Conservation (phyloP, 1,140 invertebrate species). For the Brachionus manjavacas region DNA sequence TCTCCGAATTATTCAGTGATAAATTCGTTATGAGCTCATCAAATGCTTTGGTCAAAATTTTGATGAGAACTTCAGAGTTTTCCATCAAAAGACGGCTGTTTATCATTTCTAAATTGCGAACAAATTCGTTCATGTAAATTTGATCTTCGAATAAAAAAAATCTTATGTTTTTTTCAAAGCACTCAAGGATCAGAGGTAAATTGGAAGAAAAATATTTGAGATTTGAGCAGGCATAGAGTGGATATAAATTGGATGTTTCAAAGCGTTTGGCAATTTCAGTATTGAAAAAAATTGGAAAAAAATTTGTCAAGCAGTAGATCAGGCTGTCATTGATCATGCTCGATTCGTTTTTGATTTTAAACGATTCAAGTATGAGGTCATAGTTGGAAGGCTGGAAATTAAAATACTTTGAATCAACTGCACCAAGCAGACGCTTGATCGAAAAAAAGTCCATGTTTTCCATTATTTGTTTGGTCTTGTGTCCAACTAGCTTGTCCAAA, state of each 20-base stretch:
- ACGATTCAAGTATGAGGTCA: not conserved
- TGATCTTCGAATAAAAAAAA: conserved; percentile 7
- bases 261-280: not conserved
- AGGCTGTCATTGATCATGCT: not conserved
- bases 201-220: not conserved
- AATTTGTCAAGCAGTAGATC: not conserved
- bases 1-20: not conserved
- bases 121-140: not conserved
- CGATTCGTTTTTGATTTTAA: not conserved
- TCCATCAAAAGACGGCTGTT: not conserved
- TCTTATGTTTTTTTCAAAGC: not conserved
- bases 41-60: not conserved
- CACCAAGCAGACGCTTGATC: not conserved
- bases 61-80: not conserved
- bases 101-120: not conserved
- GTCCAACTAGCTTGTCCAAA: not conserved
- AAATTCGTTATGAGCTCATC: not conserved
- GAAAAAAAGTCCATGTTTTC: conserved; percentile 38
- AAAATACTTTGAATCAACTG: not conserved
- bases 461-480: not conserved
- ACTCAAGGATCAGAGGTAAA: not conserved
- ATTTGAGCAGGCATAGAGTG: not conserved
- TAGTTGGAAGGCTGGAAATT: conserved; percentile 9
- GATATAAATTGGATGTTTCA: not conserved
- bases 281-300: conserved; percentile 15